Evolutionary conservation across 2,888 invertebrate species (phyloP).

Genomic region (Criorhina ranunculi): DNA sequence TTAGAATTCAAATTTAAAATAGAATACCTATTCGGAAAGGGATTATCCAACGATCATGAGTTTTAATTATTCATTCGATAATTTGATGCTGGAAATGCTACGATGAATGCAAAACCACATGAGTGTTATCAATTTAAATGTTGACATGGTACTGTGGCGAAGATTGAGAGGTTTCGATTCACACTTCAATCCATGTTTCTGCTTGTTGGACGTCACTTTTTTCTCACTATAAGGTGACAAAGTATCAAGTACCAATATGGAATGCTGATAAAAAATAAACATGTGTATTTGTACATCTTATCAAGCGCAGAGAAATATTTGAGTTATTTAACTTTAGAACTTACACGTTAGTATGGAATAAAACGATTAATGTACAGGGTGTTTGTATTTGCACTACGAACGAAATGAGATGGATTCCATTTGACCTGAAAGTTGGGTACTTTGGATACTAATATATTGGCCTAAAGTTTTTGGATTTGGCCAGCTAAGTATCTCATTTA

Average conservation of each 20-base stretch:
- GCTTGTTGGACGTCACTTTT: slow-evolving; percentile 3
- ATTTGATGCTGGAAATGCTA: not conserved
- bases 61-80: slow-evolving; percentile 10
- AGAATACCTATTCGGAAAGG: too few relatives aligned
- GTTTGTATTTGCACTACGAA: not conserved
- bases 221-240: slow-evolving; percentile 42
- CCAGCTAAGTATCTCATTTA: too few relatives aligned
- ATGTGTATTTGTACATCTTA: slow-evolving; percentile 39
- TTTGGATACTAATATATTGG: too few relatives aligned
- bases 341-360: not conserved
- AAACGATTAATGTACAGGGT: slow-evolving; percentile 3
- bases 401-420: too few relatives aligned
- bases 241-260: slow-evolving; percentile 16
- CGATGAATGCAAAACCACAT: not conserved
- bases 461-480: too few relatives aligned
- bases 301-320: slow-evolving; percentile 9
- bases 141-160: not conserved
- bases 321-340: slow-evolving; percentile 8
- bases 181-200: slow-evolving; percentile 37
- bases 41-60: not conserved
- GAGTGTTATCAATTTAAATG: slow-evolving; percentile 32
- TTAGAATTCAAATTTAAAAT: too few relatives aligned
- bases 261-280: slow-evolving; percentile 39
- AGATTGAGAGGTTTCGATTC: slow-evolving; percentile 44
- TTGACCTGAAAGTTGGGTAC: too few relatives aligned